A percentile compares a stretch with the other conserved stretches of the same genome.
Evolutionary conservation across 1,140 invertebrate species (phyloP).

Genomic region (Pteromalus puparum): DNA sequence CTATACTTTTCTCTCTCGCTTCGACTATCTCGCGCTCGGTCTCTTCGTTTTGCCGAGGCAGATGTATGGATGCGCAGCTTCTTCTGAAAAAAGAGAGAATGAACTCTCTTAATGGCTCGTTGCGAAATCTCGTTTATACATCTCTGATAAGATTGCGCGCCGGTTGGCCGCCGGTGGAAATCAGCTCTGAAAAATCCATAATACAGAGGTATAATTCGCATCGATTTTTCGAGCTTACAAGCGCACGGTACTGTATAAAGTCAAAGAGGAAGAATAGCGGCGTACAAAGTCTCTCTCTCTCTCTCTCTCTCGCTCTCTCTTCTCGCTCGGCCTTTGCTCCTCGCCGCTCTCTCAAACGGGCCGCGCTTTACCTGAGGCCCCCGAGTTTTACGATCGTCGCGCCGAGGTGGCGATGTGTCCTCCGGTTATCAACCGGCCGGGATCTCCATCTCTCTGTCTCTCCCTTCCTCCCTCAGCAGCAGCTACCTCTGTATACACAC

Average conservation of each 20-base stretch:
- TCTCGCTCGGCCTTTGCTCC: slow-evolving; percentile 18
- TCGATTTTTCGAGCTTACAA: too few species aligned
- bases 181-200: too few species aligned
- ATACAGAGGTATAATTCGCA: too few species aligned
- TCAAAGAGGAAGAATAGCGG: neutral
- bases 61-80: too few species aligned
- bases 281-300: neutral
- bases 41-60: neutral
- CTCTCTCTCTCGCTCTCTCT: slow-evolving; percentile 28
- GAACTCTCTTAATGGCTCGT: too few species aligned
- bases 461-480: slow-evolving; percentile 34
- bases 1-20: neutral
- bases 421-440: slow-evolving; percentile 71
- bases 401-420: slow-evolving; percentile 75
- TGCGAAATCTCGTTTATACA: too few species aligned
- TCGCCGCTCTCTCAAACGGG: slow-evolving; percentile 66
- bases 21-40: neutral
- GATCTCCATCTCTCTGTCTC: slow-evolving; percentile 62
- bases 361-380: slow-evolving; percentile 69
- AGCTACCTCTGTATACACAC: neutral
- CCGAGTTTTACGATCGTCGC: slow-evolving; percentile 75
- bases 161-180: too few species aligned
- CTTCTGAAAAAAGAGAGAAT: too few species aligned
- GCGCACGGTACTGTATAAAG: neutral
- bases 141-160: too few species aligned